phyloP scores from a whole-genome alignment of 2,797 vertebrate species.

The Scomberomorus guttatus region DNA sequence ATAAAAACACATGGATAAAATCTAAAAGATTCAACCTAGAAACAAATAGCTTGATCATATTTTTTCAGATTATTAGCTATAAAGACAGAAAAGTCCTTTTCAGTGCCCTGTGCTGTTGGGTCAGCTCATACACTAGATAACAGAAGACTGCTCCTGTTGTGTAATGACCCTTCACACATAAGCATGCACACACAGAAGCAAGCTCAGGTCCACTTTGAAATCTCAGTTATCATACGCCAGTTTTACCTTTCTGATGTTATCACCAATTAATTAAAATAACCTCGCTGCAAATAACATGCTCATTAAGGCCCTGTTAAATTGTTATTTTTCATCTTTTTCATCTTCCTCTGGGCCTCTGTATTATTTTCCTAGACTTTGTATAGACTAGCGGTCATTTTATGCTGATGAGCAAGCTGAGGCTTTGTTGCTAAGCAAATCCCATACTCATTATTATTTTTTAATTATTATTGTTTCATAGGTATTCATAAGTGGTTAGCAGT shows the following conservation, averaged over 20 bases:
- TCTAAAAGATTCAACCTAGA: constrained; percentile 23
- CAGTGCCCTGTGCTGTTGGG: background rate
- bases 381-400: background rate
- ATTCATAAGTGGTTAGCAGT: background rate
- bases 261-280: constrained; percentile 44
- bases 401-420: constrained; percentile 14
- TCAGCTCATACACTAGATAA: background rate
- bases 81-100: constrained; percentile 4
- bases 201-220: constrained; percentile 14
- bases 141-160: background rate
- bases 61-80: constrained; percentile 27
- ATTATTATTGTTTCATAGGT: constrained; percentile 6
- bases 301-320: constrained; percentile 20
- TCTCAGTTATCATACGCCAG: background rate
- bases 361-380: constrained; percentile 9
- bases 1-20: constrained; percentile 43
- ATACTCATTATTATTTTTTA: constrained; percentile 17
- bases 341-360: background rate
- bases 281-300: constrained; percentile 18
- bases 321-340: constrained; percentile 6
- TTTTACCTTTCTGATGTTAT: constrained; percentile 39
- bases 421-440: constrained; percentile 29
- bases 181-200: background rate
- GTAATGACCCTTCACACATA: constrained; percentile 1
- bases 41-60: constrained; percentile 28